Evolutionary conservation across 1,140 invertebrate genomes (phyloP).

Genomic region (Brachionus plicatilis): DNA sequence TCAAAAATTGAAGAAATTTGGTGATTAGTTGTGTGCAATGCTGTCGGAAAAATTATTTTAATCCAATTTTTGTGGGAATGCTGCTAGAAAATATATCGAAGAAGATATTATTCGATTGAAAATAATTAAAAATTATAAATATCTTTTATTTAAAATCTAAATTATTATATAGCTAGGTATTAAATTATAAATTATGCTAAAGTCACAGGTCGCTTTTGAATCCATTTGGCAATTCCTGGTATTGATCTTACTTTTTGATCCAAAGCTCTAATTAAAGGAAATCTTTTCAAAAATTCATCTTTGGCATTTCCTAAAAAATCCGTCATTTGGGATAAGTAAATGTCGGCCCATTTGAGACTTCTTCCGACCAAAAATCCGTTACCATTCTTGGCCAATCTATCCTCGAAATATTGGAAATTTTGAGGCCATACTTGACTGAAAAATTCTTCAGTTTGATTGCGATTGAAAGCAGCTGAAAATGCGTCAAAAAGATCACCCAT

Average conservation of each 20-base stretch:
- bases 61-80: too few relatives aligned
- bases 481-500: slow-evolving; percentile 7
- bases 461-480: neutral
- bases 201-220: neutral
- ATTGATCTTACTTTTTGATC: neutral
- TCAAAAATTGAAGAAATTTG: too few relatives aligned
- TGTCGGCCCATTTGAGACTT: neutral
- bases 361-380: slow-evolving; percentile 5
- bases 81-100: too few relatives aligned
- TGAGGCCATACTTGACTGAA: neutral
- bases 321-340: slow-evolving; percentile 13
- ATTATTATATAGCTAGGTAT: neutral
- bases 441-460: neutral
- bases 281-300: neutral
- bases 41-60: too few relatives aligned
- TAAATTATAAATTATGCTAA: neutral
- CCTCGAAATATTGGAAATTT: slow-evolving; percentile 22
- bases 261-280: neutral
- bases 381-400: neutral
- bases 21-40: too few relatives aligned
- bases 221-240: slow-evolving; percentile 27
- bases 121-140: neutral
- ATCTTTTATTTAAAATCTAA: neutral
- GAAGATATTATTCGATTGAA: too few relatives aligned
- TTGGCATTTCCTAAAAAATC: neutral